A percentile compares a stretch with the other conserved stretches of the same genome.
Evolutionary conservation across 2,797 vertebrate species (phyloP).

Genomic region (Apodemus agrarius): DNA sequence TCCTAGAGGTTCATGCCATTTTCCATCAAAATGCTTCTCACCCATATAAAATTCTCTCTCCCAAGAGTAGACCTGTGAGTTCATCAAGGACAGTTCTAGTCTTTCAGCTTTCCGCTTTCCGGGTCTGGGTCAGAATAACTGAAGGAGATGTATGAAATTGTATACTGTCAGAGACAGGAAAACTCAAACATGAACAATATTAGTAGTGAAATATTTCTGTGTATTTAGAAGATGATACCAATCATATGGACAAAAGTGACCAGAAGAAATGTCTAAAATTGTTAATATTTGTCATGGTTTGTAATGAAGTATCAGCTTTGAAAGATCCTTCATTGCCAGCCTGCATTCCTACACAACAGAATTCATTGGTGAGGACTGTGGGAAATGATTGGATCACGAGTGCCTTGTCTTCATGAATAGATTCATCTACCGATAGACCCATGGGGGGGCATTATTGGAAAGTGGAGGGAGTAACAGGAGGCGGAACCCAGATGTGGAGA

Average conservation of each 20-base stretch:
- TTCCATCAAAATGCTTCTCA: background rate
- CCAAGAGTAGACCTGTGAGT: background rate
- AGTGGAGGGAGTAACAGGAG: no score
- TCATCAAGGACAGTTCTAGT: background rate
- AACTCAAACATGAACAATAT: background rate
- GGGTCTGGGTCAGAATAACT: background rate
- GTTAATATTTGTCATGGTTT: background rate
- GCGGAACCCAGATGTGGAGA: background rate
- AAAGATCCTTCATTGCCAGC: background rate
- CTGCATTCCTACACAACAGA: background rate
- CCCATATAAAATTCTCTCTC: background rate
- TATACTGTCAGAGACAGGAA: background rate
- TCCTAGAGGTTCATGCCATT: background rate
- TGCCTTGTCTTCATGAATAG: background rate
- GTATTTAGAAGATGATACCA: background rate
- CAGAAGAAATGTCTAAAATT: background rate
- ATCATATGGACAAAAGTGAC: background rate
- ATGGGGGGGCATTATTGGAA: background rate
- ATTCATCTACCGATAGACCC: background rate
- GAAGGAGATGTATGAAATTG: constrained; percentile 1
- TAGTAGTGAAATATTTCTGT: background rate
- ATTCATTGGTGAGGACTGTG: background rate
- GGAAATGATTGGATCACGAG: background rate
- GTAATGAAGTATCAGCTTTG: background rate
- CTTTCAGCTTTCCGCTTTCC: background rate